Conservation (phyloP, 2,888 invertebrate genomes). For the Altica lythri region DNA sequence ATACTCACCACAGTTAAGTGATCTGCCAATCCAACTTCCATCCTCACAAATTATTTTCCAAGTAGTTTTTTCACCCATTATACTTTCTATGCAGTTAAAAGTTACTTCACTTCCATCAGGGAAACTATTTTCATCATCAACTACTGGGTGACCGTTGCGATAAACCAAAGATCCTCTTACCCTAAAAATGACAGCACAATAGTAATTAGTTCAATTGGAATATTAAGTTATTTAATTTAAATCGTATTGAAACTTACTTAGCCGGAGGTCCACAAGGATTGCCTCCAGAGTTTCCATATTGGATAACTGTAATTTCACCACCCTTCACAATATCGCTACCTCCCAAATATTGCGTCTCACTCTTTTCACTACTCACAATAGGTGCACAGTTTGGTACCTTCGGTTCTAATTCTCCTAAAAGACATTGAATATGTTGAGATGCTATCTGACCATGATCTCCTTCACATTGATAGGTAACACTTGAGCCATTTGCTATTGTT, state of each 20-base stretch:
- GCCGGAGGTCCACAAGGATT: conserved; percentile 69
- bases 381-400: conserved; percentile 61
- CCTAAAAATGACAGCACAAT: conserved; percentile 51
- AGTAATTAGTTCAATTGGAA: not conserved
- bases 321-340: conserved; percentile 58
- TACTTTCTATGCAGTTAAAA: conserved; percentile 81
- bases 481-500: conserved; percentile 80
- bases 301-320: conserved; percentile 66
- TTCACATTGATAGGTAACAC: conserved; percentile 76
- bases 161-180: conserved; percentile 80
- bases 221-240: conserved; percentile 1
- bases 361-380: conserved; percentile 50
- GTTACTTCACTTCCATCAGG: conserved; percentile 83
- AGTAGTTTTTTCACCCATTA: conserved; percentile 79
- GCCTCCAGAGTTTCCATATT: conserved; percentile 52
- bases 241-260: conserved; percentile 58
- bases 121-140: conserved; percentile 69
- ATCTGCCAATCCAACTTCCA: conserved; percentile 82
- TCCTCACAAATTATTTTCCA: conserved; percentile 87
- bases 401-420: conserved; percentile 66
- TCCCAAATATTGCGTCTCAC: conserved; percentile 55
- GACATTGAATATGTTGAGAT: conserved; percentile 66
- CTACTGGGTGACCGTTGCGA: conserved; percentile 71
- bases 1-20: conserved; percentile 75
- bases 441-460: conserved; percentile 59